phyloP scores from a whole-genome alignment of 2,888 invertebrate genomes.

The Ophioninae sp. region DNA sequence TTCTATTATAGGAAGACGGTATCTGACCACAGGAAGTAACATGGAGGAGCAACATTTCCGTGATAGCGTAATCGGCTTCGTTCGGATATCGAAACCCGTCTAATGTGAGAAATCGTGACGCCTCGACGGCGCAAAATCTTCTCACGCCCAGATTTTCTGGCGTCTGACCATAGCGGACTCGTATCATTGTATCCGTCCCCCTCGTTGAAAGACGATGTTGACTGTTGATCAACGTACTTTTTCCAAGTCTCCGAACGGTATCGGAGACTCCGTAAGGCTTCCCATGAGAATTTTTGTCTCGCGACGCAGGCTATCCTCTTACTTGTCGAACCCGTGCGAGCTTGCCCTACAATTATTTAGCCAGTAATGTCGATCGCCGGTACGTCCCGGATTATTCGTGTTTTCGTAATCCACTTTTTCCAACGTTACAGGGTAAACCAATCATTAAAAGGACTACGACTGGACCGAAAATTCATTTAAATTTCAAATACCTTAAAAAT shows the following conservation, averaged over 20 bases:
- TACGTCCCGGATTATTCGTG: slow-evolving; percentile 27
- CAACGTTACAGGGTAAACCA: too few species aligned
- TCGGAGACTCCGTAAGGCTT: slow-evolving; percentile 65
- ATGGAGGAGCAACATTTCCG: slow-evolving; percentile 51
- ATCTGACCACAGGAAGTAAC: slow-evolving; percentile 67
- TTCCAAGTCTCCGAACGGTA: slow-evolving; percentile 10
- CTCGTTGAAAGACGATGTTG: slow-evolving; percentile 4
- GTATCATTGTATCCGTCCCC: neutral
- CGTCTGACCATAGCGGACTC: neutral
- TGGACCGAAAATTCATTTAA: too few species aligned
- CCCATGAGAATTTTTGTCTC: slow-evolving; percentile 71
- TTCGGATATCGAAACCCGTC: slow-evolving; percentile 43
- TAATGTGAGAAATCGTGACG: slow-evolving; percentile 60
- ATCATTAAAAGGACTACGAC: too few species aligned
- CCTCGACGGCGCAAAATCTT: slow-evolving; percentile 49
- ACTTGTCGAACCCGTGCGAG: slow-evolving; percentile 57
- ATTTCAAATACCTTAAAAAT: too few species aligned
- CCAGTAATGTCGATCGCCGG: slow-evolving; percentile 35
- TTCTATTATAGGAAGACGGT: slow-evolving; percentile 18
- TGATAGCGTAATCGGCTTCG: slow-evolving; percentile 44
- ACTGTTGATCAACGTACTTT: slow-evolving; percentile 45
- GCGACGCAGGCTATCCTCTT: slow-evolving; percentile 66
- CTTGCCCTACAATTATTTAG: slow-evolving; percentile 39
- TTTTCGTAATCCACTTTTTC: too few species aligned
- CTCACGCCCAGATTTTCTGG: slow-evolving; percentile 47